These are phyloP conservation scores for Drosophila fulvimacula DNA, from an alignment of 2,888 invertebrate species.

Conservation along the genomic window DNA sequence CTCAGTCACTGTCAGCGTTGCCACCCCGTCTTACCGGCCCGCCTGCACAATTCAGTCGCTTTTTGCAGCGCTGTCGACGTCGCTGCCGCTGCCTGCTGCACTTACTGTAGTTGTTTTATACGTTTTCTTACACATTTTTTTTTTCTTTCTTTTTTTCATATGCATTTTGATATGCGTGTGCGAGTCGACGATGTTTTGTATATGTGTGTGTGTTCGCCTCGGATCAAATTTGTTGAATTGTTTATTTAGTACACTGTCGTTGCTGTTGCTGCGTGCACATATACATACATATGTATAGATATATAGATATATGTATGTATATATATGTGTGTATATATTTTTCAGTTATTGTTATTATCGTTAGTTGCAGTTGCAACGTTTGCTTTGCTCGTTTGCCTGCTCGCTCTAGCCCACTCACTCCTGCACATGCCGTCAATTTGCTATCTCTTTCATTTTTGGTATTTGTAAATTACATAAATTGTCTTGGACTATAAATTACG, in stretches of 20 bases:
- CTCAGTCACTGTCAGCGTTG: constrained; percentile 17
- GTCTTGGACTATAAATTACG: constrained; percentile 78
- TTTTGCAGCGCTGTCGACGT: constrained; percentile 18
- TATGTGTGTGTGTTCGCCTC: constrained; percentile 64
- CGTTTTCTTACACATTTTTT: constrained; percentile 53
- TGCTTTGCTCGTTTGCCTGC: constrained; percentile 37
- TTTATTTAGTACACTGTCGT: constrained; percentile 77
- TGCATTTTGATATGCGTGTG: constrained; percentile 75
- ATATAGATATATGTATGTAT: not conserved
- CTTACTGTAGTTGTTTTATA: constrained; percentile 49
- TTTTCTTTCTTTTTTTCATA: constrained; percentile 64
- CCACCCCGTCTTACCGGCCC: not conserved
- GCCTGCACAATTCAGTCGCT: not conserved
- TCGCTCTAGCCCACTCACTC: constrained; percentile 24
- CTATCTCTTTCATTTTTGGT: constrained; percentile 75
- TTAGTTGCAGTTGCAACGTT: constrained; percentile 73
- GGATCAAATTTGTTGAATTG: constrained; percentile 82
- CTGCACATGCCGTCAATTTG: constrained; percentile 41
- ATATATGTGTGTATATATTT: constrained; percentile 5
- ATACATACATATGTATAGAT: too few relatives aligned
- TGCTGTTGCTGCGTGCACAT: constrained; percentile 47
- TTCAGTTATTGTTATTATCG: constrained; percentile 78
- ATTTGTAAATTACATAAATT: constrained; percentile 78
- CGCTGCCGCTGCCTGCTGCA: constrained; percentile 49
- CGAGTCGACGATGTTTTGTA: constrained; percentile 46